Percentiles rank a stretch among this genome's conserved stretches.
phyloP scores from a whole-genome alignment of 2,888 invertebrate genomes.

The Himalopsyche kuldschensis region DNA sequence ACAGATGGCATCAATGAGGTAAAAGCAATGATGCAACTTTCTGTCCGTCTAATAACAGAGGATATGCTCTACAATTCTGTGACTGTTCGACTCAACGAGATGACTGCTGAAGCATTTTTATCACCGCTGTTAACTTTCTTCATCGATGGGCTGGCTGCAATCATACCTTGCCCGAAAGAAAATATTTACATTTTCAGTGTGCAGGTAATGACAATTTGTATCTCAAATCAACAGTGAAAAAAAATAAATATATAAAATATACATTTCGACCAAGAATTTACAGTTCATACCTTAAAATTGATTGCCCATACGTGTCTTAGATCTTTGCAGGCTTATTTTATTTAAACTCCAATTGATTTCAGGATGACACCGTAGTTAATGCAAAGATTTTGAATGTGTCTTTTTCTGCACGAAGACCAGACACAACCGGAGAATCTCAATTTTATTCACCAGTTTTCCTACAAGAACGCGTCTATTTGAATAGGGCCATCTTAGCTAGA shows the following conservation, averaged over 20 bases:
- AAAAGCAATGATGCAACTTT: conserved; percentile 88
- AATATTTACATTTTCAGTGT: conserved; percentile 92
- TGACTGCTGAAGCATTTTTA: conserved; percentile 90
- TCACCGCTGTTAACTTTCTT: conserved; percentile 87
- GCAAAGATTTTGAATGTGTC: conserved; percentile 90
- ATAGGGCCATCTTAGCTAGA: conserved; percentile 82
- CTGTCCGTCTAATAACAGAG: conserved; percentile 88
- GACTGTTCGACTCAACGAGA: conserved; percentile 87
- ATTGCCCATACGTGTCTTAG: too few relatives aligned
- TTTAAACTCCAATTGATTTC: conserved; percentile 35
- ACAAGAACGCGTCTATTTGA: conserved; percentile 91
- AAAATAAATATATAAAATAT: too few relatives aligned
- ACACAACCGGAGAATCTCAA: conserved; percentile 70
- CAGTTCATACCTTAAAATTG: too few relatives aligned
- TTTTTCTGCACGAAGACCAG: conserved; percentile 84
- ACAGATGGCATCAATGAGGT: conserved; percentile 91
- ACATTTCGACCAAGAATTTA: too few relatives aligned
- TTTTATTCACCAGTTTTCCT: conserved; percentile 88
- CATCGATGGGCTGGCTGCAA: conserved; percentile 86
- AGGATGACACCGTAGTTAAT: conserved; percentile 88
- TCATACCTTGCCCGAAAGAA: conserved; percentile 88
- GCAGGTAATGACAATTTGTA: conserved; percentile 55
- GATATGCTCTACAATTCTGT: conserved; percentile 94
- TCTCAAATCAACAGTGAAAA: neutral
- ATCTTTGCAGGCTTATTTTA: too few relatives aligned